Base-by-base conservation (phyloP, 2,888 invertebrate genomes). In the Drosophila affinis region DNA sequence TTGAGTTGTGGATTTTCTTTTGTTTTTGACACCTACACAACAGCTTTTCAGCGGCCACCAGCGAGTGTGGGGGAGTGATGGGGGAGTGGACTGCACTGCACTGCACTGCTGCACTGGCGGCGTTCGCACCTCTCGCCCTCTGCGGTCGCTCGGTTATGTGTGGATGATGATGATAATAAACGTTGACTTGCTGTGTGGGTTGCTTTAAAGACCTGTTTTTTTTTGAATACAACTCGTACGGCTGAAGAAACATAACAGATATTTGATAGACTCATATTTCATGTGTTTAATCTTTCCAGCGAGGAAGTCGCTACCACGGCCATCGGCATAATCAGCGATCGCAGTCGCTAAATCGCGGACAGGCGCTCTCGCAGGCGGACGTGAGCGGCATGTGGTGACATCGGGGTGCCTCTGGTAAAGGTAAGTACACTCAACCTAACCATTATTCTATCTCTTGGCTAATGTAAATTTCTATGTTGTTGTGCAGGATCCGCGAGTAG, bases 371-470 rank as follows among this genome's bases (percentile, higher is more conserved):
- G 91, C 94, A 94, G 91, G 93, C 95, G 93, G 95, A 95, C 93
- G 93, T 93, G 80, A 93, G 92, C 89, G 95, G 95, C 92, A 95
- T 95, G 95, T 95, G 95, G 95, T 95, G 95, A 95, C 95, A 95
- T 94, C 95, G 95, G 95, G 95, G 95, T 93, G 94, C 94, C 94
- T 94, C 94, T 94, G 94, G 94, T 94, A 92, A 89, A 89, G 87
- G 89, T 87, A 9, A 56, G 54, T 53, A 47, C 46, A n/a, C 24
- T 12, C 24, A 57, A 51, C 12, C 3, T n/a, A 32, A 32, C 6
- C 45, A 29, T 17, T 2, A 39, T 34, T 17, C 47, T 62, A 39
- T 62, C 7, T 12, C 54, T 32, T 1, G 52, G 14, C 1, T 2
- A n/a, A n/a, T 7, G 4, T 1, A n/a, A n/a, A n/a, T 2, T 3